Evolutionary conservation across 2,797 vertebrate genomes (phyloP), one percentile per base, ranked within the genome.

Genomic region (Aplochiton taeniatus): DNA sequence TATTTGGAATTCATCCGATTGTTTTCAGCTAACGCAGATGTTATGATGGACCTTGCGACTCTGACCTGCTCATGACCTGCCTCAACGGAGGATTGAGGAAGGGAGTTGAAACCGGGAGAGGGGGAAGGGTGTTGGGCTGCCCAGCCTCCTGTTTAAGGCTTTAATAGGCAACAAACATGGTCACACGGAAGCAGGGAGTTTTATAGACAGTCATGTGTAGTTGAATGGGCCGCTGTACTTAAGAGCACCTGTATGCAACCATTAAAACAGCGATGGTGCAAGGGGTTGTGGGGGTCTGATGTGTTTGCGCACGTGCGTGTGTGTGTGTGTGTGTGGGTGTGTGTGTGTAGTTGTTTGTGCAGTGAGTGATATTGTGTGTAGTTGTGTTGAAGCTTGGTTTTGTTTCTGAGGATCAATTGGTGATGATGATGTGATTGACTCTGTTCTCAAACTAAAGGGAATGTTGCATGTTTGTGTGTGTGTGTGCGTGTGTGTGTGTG

Each of bases 1-100:
- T 79, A 70, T 79, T 79, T 79, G 68, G 65, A 72, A 67, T 75
- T 45, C 56, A 58, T 61, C 55, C 64, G 49, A 63, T 76, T 76
- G 70, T 78, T 79, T 68, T 61, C 52, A 51, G 74, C 61, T 66
- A 60, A 61, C 13, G 70, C 51, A 56, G 65, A 71, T 46, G 62
- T 69, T 52, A 61, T 75, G 62, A 68, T 68, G 63, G 70, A 64
- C 61, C 46, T 58, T 44, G 57, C n/a, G 69, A 66, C 61, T 59
- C 63, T 65, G 73, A 59, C 67, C 73, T 58, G 44, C 1, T 46
- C 1, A 7, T 77, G 79, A 81, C 76, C 74, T 63, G 18, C 58
- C 60, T 45, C 48, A 57, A 69, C 17, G 45, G 61, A 64, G 63
- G 55, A 60, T 69, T 51, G 17, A 43, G 68, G 8, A 46, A 7